These are phyloP conservation scores for Stegostoma tigrinum DNA, from an alignment of 2,113 vertebrate species.

Conservation along the genomic window DNA sequence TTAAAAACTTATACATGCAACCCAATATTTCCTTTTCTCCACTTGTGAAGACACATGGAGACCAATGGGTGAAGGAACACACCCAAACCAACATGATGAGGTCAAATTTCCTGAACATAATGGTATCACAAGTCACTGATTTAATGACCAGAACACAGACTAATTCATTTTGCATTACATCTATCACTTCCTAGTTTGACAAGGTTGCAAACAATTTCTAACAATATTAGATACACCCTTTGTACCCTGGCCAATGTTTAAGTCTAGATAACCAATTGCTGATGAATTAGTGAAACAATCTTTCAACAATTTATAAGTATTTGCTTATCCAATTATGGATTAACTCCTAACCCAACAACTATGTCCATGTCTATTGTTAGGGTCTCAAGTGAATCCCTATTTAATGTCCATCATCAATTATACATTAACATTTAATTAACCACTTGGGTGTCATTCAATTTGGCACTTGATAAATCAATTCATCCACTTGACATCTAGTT, in stretches of 20 bases:
- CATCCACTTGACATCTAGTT: neutral
- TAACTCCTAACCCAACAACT: neutral
- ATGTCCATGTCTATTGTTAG: neutral
- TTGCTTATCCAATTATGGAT: neutral
- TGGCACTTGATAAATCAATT: constrained; percentile 11
- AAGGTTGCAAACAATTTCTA: neutral
- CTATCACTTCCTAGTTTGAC: neutral
- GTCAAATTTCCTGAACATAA: neutral
- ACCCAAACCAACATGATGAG: neutral
- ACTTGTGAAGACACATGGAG: neutral
- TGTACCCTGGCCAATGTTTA: neutral
- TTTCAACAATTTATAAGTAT: neutral
- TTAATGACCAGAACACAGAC: neutral
- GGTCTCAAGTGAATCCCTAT: neutral
- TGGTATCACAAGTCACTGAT: neutral
- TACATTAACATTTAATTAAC: neutral
- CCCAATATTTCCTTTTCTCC: neutral
- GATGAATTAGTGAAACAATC: neutral
- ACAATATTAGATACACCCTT: neutral
- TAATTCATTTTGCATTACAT: neutral
- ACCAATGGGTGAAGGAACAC: neutral
- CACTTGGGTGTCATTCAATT: neutral
- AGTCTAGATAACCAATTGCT: neutral
- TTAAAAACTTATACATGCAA: neutral
- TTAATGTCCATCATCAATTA: neutral